phyloP scores from a whole-genome alignment of 2,797 vertebrate species.

The Holocentrus rufus region DNA sequence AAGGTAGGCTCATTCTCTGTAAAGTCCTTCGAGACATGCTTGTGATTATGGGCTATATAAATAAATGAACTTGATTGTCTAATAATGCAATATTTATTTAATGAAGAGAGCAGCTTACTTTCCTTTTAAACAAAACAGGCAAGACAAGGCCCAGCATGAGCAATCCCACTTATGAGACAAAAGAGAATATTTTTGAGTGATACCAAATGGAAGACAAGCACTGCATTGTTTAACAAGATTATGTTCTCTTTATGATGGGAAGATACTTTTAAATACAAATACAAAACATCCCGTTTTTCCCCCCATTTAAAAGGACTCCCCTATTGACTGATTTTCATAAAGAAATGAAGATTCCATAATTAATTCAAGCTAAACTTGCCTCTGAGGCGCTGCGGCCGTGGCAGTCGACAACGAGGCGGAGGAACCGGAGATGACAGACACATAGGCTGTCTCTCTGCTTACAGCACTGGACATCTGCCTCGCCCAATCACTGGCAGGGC shows the following conservation, averaged over 20 bases:
- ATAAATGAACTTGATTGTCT: no score
- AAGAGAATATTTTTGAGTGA: no score
- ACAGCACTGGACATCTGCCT: conserved; percentile 28
- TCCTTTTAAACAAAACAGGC: background rate
- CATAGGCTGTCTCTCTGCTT: conserved; percentile 5
- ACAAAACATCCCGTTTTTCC: background rate
- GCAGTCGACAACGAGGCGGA: conserved; percentile 25
- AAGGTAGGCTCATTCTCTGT: no score
- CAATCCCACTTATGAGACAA: background rate
- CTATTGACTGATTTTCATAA: background rate
- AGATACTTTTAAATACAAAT: no score
- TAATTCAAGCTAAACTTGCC: conserved; percentile 24
- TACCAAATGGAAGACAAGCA: background rate
- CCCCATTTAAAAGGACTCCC: background rate
- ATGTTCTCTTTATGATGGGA: background rate
- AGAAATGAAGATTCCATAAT: background rate
- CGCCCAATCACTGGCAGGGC: conserved; percentile 12
- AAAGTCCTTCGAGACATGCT: no score
- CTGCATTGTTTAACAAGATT: background rate
- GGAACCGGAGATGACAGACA: conserved; percentile 30
- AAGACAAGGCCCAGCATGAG: background rate
- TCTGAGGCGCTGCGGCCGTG: conserved; percentile 14
- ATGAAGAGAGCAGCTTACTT: background rate
- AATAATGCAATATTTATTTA: background rate
- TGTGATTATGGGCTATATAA: no score